Conservation (phyloP, 2,888 invertebrate genomes). For the Pyrochroa serraticornis region DNA sequence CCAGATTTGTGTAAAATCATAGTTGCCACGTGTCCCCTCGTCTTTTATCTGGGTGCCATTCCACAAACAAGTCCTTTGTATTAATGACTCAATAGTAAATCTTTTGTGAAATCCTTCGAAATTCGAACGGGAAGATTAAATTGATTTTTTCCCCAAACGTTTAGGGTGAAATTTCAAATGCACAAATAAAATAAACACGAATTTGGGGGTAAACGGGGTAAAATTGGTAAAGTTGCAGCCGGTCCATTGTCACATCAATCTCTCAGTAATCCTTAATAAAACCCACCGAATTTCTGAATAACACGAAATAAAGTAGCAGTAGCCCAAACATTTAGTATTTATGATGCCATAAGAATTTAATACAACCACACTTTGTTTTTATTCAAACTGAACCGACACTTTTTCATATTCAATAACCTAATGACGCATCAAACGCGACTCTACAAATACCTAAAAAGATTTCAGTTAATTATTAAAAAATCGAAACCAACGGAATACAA, state of each 20-base stretch:
- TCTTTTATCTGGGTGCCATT: slow-evolving; percentile 35
- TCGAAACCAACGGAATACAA: not conserved
- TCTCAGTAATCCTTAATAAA: slow-evolving; percentile 22
- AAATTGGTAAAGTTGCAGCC: slow-evolving; percentile 43
- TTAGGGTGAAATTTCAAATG: slow-evolving; percentile 45
- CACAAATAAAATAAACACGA: slow-evolving; percentile 46
- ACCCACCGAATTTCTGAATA: slow-evolving; percentile 12
- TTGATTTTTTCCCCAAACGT: slow-evolving; percentile 37
- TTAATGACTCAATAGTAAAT: slow-evolving; percentile 37
- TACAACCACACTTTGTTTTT: slow-evolving; percentile 9
- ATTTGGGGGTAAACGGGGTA: slow-evolving; percentile 47
- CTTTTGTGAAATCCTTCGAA: slow-evolving; percentile 45
- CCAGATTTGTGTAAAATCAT: slow-evolving; percentile 48
- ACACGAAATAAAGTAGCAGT: slow-evolving; percentile 16
- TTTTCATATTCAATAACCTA: slow-evolving; percentile 5
- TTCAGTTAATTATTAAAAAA: not conserved
- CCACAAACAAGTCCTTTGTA: slow-evolving; percentile 39
- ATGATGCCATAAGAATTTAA: slow-evolving; percentile 16
- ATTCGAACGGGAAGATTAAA: slow-evolving; percentile 44
- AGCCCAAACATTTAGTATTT: slow-evolving; percentile 29
- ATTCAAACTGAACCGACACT: slow-evolving; percentile 3
- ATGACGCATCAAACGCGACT: not conserved
- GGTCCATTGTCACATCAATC: slow-evolving; percentile 18
- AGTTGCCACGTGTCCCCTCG: slow-evolving; percentile 29
- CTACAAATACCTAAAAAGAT: not conserved